A percentile compares a stretch with the other conserved stretches of the same genome.
These are phyloP conservation scores for Paragorgia papillata DNA, from an alignment of 92 coral and sea anemone species.

Conservation along the genomic window DNA sequence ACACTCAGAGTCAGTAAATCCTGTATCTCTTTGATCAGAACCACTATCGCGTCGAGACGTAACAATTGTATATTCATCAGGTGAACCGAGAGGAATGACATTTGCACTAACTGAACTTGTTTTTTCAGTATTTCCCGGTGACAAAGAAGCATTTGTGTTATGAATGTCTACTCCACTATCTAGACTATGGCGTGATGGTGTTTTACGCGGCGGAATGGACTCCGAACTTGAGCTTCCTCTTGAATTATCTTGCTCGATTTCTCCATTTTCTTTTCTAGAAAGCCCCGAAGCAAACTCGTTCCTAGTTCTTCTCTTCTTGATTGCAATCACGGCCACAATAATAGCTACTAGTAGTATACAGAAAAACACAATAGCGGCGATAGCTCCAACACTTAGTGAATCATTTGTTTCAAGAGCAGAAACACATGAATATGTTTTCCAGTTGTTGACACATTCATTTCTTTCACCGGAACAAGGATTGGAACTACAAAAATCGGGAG, in stretches of 20 bases:
- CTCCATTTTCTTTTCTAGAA: conserved; percentile 50
- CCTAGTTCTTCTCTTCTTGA: conserved; percentile 63
- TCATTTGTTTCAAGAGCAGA: conserved; percentile 27
- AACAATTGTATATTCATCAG: conserved; percentile 71
- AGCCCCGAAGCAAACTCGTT: conserved; percentile 55
- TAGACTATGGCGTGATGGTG: conserved; percentile 93
- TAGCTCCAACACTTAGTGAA: conserved; percentile 75
- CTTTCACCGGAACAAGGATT: conserved; percentile 70
- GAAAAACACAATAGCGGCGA: conserved; percentile 91
- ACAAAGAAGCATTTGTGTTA: conserved; percentile 66
- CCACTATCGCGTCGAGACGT: conserved; percentile 53
- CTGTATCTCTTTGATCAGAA: conserved; percentile 84
- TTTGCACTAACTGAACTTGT: conserved; percentile 64
- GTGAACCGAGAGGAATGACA: conserved; percentile 51
- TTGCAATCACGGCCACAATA: conserved; percentile 79
- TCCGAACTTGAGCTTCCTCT: conserved; percentile 69
- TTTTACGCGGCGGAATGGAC: conserved; percentile 70
- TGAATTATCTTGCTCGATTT: conserved; percentile 66
- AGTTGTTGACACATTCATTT: conserved; percentile 74
- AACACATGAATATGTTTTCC: conserved; percentile 80
- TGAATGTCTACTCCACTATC: conserved; percentile 97
- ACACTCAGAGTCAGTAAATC: conserved; percentile 97
- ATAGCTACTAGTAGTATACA: conserved; percentile 71
- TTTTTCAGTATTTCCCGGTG: conserved; percentile 7
- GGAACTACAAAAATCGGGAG: conserved; percentile 66